Percentiles rank a stretch among this genome's conserved stretches.
Conservation (phyloP, 2,888 invertebrate genomes). For the Trichacis sp. region DNA sequence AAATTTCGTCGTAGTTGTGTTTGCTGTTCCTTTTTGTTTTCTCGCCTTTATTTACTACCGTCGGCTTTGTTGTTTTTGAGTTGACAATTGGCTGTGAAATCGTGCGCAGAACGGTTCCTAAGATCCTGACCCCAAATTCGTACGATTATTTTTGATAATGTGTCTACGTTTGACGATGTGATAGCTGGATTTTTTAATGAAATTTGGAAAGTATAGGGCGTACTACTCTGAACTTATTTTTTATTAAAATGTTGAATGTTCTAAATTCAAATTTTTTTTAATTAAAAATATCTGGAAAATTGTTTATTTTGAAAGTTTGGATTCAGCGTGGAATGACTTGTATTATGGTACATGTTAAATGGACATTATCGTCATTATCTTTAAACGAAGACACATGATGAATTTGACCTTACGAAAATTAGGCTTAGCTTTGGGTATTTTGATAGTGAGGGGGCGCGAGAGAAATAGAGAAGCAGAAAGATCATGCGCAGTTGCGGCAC, state of each 20-base stretch:
- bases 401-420: constrained; percentile 38
- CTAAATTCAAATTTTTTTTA: no score
- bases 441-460: constrained; percentile 70
- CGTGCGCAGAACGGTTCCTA: constrained; percentile 3
- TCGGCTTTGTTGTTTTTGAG: constrained; percentile 2
- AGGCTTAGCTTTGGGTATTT: constrained; percentile 59
- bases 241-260: no score
- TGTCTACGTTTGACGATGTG: constrained; percentile 13
- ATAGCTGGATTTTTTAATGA: no score
- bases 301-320: no score
- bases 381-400: constrained; percentile 14
- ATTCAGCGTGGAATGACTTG: no score
- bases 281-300: no score
- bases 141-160: not conserved
- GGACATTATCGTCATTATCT: constrained; percentile 7
- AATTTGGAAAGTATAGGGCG: no score
- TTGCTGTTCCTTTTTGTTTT: no score
- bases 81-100: constrained; percentile 7
- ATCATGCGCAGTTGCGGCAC: constrained; percentile 75
- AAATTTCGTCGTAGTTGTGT: no score
- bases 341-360: no score
- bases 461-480: constrained; percentile 71
- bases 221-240: no score
- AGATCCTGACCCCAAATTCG: constrained; percentile 11
- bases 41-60: not conserved